Evolutionary conservation across 2,888 invertebrate genomes (phyloP).

Genomic region (Dromius quadrimaculatus): DNA sequence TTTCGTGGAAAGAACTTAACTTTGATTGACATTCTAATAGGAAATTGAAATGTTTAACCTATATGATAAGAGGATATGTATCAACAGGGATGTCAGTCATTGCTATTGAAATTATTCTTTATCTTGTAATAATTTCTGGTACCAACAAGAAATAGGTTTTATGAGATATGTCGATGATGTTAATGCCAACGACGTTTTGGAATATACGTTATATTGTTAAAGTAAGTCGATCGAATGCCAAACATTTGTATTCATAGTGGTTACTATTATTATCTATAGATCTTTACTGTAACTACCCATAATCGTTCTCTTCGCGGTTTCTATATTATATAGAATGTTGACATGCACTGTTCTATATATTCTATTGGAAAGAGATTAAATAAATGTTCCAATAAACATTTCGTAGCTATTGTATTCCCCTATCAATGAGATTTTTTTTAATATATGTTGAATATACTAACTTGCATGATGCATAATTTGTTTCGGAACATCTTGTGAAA

Average conservation of each 20-base stretch:
- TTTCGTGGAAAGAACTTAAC: constrained; percentile 14
- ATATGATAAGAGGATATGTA: neutral
- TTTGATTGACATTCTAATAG: neutral
- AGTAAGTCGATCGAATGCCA: constrained; percentile 45
- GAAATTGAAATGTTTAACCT: too few species aligned
- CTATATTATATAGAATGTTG: constrained; percentile 48
- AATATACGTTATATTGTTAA: constrained; percentile 29
- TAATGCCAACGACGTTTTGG: constrained; percentile 34
- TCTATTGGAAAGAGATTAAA: constrained; percentile 48
- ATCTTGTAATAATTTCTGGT: constrained; percentile 2
- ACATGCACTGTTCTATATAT: constrained; percentile 49
- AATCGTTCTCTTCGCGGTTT: constrained; percentile 35
- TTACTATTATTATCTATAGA: constrained; percentile 28
- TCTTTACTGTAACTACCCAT: constrained; percentile 25
- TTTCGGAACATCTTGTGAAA: too few species aligned
- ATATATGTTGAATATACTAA: too few species aligned
- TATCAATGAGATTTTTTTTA: too few species aligned
- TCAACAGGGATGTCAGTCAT: constrained; percentile 3
- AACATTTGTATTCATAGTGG: constrained; percentile 44
- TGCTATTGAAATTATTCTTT: neutral
- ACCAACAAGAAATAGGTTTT: constrained; percentile 27
- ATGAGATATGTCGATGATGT: constrained; percentile 5
- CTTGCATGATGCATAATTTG: too few species aligned
- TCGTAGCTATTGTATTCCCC: too few species aligned
- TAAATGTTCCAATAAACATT: constrained; percentile 50